Percentiles rank a stretch among this genome's conserved stretches.
These are phyloP conservation scores for Hesperia comma DNA, from an alignment of 2,888 invertebrate species.

Conservation along the genomic window DNA sequence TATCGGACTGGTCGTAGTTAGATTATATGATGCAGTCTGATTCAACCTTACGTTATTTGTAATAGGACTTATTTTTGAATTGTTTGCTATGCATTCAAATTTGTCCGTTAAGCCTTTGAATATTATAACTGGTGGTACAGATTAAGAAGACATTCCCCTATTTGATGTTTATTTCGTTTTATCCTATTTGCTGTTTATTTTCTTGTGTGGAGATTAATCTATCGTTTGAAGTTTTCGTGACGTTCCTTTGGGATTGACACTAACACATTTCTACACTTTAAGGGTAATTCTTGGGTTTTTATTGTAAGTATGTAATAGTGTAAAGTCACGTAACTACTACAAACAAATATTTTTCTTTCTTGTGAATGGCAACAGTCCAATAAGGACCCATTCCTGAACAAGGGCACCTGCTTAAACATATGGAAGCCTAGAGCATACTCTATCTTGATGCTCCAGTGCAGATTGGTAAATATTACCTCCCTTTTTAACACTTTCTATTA, in stretches of 20 bases:
- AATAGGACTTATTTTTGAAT: constrained; percentile 56
- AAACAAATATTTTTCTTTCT: too few relatives aligned
- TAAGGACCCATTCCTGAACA: too few relatives aligned
- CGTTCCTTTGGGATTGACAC: neutral
- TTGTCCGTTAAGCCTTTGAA: constrained; percentile 46
- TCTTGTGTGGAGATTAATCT: constrained; percentile 2
- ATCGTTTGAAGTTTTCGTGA: neutral
- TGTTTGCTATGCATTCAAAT: constrained; percentile 27
- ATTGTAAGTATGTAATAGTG: too few relatives aligned
- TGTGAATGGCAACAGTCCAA: too few relatives aligned
- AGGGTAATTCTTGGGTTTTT: too few relatives aligned
- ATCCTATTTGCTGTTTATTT: constrained; percentile 21
- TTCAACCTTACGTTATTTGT: constrained; percentile 49
- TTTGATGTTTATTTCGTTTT: constrained; percentile 60
- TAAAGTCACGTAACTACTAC: too few relatives aligned
- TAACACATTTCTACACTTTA: too few relatives aligned
- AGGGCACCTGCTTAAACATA: too few relatives aligned
- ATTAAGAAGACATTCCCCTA: constrained; percentile 63
- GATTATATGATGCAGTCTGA: constrained; percentile 51
- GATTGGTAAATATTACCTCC: too few relatives aligned
- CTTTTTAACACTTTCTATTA: too few relatives aligned
- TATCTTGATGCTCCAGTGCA: too few relatives aligned
- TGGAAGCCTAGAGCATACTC: too few relatives aligned
- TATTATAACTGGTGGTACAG: constrained; percentile 65
- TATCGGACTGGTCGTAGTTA: constrained; percentile 54